Conservation (phyloP, 2,797 vertebrate species). For the Discoglossus pictus region DNA sequence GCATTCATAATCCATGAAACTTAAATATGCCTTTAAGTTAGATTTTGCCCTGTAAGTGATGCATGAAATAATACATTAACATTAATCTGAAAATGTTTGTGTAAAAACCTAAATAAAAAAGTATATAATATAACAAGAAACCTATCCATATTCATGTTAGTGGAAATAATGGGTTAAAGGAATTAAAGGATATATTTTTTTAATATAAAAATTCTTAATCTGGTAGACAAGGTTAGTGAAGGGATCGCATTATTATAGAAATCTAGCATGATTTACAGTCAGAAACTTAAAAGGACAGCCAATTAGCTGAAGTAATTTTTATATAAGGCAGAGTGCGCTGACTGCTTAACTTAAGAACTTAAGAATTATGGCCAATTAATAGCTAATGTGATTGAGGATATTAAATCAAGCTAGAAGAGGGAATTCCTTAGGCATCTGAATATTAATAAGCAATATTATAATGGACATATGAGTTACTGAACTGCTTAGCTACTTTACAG, state of each 20-base stretch:
- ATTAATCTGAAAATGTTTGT: too few relatives aligned
- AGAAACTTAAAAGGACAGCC: slow-evolving; percentile 19
- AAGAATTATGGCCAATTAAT: slow-evolving; percentile 40
- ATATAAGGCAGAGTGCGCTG: slow-evolving; percentile 13
- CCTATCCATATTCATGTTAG: too few relatives aligned
- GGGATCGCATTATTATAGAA: slow-evolving; percentile 2
- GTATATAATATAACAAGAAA: too few relatives aligned
- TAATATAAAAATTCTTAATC: neutral
- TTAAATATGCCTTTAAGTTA: too few relatives aligned
- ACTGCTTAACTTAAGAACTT: slow-evolving; percentile 36
- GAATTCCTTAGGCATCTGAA: neutral
- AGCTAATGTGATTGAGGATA: slow-evolving; percentile 19
- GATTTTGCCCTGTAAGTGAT: too few relatives aligned
- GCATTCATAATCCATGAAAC: too few relatives aligned
- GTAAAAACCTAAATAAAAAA: too few relatives aligned
- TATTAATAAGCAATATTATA: neutral
- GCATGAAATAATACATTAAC: too few relatives aligned
- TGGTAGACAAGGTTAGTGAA: neutral
- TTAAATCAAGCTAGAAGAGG: slow-evolving; percentile 20
- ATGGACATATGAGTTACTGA: neutral
- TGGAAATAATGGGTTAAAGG: too few relatives aligned
- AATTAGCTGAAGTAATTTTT: slow-evolving; percentile 37
- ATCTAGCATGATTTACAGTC: slow-evolving; percentile 12
- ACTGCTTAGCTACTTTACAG: neutral
- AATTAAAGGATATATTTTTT: too few relatives aligned